phyloP scores from a whole-genome alignment of 2,113 vertebrate species.

The Callocephalon fimbriatum region DNA sequence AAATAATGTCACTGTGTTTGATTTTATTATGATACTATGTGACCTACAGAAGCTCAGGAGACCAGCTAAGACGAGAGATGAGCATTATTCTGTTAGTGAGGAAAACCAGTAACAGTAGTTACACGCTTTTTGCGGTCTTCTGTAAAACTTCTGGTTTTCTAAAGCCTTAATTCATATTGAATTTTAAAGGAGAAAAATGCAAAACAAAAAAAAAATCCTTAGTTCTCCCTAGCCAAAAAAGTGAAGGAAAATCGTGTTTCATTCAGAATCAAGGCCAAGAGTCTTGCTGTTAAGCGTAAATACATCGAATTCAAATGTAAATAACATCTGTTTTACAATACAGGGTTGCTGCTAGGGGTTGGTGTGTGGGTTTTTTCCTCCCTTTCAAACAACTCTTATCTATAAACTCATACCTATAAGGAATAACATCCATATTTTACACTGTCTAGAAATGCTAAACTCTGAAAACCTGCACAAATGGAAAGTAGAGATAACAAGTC shows the following conservation, averaged over 20 bases:
- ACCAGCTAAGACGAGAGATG: neutral
- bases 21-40: conserved; percentile 24
- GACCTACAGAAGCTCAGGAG: conserved; percentile 24
- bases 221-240: neutral
- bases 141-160: neutral
- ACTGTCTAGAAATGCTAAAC: neutral
- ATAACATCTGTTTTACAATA: neutral
- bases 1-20: conserved; percentile 5
- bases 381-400: neutral
- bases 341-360: neutral
- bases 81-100: conserved; percentile 17
- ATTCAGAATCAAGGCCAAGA: neutral
- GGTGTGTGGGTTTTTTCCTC: rapidly evolving
- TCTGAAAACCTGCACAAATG: neutral
- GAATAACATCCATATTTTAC: neutral
- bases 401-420: neutral
- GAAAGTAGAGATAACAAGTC: neutral
- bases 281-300: neutral
- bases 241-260: neutral
- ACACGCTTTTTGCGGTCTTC: neutral
- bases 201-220: neutral
- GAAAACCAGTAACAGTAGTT: conserved; percentile 40
- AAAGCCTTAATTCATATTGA: neutral
- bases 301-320: neutral
- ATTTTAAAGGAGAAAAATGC: neutral